Evolutionary conservation across 1,140 invertebrate species (phyloP).

Genomic region (Ceratitis capitata): DNA sequence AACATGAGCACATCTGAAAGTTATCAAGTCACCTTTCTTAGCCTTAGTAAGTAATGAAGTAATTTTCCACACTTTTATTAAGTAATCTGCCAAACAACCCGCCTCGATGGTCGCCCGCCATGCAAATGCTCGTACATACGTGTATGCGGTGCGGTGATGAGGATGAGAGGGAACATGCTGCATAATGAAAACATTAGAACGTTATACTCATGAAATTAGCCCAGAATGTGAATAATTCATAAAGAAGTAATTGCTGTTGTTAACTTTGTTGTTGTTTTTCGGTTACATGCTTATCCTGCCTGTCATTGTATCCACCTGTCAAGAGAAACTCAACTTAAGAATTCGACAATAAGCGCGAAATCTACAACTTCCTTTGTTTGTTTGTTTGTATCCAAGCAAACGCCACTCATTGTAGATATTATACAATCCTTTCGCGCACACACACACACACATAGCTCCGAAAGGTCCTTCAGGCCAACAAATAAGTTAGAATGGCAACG

Average conservation of each 20-base stretch:
- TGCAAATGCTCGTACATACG: not conserved
- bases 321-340: not conserved
- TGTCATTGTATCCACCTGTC: conserved; percentile 5
- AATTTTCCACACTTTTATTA: conserved; percentile 29
- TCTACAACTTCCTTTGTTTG: conserved; percentile 3
- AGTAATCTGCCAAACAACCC: not conserved
- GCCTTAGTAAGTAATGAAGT: conserved; percentile 2
- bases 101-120: not conserved
- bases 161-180: not conserved
- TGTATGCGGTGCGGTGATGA: not conserved
- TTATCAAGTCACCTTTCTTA: not conserved
- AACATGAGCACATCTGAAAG: no score
- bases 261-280: not conserved
- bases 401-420: no score
- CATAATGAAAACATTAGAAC: conserved; percentile 28
- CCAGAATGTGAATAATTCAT: conserved; percentile 34
- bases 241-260: conserved; percentile 13
- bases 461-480: not conserved
- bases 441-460: conserved; percentile 13
- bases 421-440: conserved; percentile 21
- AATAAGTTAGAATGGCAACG: no score
- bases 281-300: not conserved
- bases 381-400: not conserved
- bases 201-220: conserved; percentile 25
- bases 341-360: not conserved